Conservation (phyloP, 2,888 invertebrate genomes). For the Callosobruchus maculatus region DNA sequence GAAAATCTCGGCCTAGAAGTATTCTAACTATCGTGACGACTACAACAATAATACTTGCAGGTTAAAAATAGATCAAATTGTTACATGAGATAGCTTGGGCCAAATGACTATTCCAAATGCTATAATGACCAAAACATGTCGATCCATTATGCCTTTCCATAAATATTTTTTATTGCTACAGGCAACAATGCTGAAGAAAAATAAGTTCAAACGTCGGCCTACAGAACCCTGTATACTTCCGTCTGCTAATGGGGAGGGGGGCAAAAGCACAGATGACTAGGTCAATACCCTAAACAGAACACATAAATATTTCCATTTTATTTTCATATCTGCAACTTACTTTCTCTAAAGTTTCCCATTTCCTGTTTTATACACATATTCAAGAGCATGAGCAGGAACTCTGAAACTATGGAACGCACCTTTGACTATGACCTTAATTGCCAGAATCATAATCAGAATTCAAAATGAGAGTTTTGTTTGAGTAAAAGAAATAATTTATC, state of each 20-base stretch:
- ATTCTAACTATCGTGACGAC: too few relatives aligned
- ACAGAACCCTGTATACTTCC: constrained; percentile 76
- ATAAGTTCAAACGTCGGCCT: constrained; percentile 95
- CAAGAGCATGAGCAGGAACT: neutral
- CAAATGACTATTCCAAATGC: neutral
- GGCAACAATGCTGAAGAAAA: constrained; percentile 99
- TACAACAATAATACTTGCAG: too few relatives aligned
- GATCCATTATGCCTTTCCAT: neutral
- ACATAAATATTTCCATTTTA: neutral
- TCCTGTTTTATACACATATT: neutral
- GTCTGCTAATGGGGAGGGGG: constrained; percentile 57
- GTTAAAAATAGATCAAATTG: too few relatives aligned
- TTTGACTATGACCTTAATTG: neutral
- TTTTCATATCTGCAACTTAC: neutral
- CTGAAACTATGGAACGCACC: neutral
- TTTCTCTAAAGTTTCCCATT: neutral
- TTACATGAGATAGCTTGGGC: neutral
- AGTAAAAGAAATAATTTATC: too few relatives aligned
- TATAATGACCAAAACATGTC: neutral
- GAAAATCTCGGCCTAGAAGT: too few relatives aligned
- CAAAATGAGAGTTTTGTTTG: too few relatives aligned
- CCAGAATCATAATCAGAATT: too few relatives aligned
- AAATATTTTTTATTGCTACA: constrained; percentile 48
- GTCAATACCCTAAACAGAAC: constrained; percentile 16
- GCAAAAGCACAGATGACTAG: constrained; percentile 61